Percentiles rank a stretch among this genome's conserved stretches.
Evolutionary conservation across 2,888 invertebrate species (phyloP).

Genomic region (Pocota personata): DNA sequence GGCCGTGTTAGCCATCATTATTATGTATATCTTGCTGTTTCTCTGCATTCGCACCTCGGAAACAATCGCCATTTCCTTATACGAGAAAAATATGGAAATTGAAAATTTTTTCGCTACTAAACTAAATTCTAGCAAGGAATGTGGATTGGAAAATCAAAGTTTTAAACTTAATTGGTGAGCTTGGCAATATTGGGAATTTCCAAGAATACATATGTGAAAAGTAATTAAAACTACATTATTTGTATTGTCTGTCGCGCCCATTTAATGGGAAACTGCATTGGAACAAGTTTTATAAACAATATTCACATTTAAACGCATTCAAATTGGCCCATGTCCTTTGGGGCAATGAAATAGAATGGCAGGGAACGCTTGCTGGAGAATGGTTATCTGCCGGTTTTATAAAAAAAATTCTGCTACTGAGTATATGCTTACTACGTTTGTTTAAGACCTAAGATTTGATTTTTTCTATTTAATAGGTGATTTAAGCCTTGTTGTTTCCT

Average conservation of each 20-base stretch:
- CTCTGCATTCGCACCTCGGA: constrained; percentile 55
- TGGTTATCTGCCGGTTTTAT: neutral
- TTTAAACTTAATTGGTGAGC: neutral
- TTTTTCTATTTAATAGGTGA: neutral
- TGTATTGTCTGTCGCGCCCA: constrained; percentile 37
- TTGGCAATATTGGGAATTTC: neutral
- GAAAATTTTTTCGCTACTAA: neutral
- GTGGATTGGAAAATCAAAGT: neutral
- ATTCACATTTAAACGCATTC: neutral
- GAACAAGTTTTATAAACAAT: constrained; percentile 1
- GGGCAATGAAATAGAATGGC: neutral
- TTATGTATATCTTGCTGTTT: constrained; percentile 69
- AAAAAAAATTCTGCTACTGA: neutral
- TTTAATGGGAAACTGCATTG: neutral
- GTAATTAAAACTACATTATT: neutral
- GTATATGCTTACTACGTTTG: neutral
- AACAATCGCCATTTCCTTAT: constrained; percentile 69
- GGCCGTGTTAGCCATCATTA: constrained; percentile 55
- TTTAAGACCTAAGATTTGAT: neutral
- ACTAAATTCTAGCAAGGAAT: neutral
- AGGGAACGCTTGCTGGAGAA: neutral
- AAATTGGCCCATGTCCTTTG: neutral
- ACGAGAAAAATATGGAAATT: constrained; percentile 52
- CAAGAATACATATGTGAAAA: neutral
- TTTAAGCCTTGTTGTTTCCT: neutral